A percentile compares a stretch with the other conserved stretches of the same genome.
phyloP scores from a whole-genome alignment of 2,888 invertebrate species.

The Stegophylla sp. region DNA sequence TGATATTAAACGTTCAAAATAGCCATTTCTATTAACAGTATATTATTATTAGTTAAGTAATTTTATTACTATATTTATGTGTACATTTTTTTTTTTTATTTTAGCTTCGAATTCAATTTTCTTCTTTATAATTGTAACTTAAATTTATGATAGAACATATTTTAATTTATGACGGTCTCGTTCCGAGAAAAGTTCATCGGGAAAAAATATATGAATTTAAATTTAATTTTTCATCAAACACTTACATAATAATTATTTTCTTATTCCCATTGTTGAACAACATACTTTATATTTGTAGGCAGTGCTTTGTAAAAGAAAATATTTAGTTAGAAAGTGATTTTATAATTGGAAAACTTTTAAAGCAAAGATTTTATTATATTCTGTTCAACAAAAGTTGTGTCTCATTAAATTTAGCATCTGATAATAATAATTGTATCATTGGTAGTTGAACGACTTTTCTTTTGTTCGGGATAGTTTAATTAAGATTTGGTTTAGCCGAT shows the following conservation, averaged over 20 bases:
- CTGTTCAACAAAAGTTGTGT: neutral
- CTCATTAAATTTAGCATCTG: conserved; percentile 5
- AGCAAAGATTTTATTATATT: neutral
- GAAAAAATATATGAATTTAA: neutral
- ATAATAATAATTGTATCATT: conserved; percentile 9
- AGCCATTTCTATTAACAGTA: no score
- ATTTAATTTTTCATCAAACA: neutral
- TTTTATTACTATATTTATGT: no score
- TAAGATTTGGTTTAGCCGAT: neutral
- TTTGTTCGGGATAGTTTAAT: conserved; percentile 8
- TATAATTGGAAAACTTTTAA: conserved; percentile 38
- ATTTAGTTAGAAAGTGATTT: conserved; percentile 8
- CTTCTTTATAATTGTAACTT: no score
- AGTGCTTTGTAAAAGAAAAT: neutral
- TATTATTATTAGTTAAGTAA: no score
- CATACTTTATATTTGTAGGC: neutral
- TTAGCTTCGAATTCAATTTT: no score
- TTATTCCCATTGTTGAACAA: neutral
- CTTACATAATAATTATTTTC: neutral
- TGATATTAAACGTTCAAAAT: no score
- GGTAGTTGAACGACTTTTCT: conserved; percentile 4
- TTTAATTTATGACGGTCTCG: no score
- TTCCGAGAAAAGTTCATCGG: no score
- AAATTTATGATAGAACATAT: no score
- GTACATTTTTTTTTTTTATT: no score